Base-by-base conservation (phyloP, 37 sponge, comb jelly and placozoan genomes). In the Hexactinellida sp. region DNA sequence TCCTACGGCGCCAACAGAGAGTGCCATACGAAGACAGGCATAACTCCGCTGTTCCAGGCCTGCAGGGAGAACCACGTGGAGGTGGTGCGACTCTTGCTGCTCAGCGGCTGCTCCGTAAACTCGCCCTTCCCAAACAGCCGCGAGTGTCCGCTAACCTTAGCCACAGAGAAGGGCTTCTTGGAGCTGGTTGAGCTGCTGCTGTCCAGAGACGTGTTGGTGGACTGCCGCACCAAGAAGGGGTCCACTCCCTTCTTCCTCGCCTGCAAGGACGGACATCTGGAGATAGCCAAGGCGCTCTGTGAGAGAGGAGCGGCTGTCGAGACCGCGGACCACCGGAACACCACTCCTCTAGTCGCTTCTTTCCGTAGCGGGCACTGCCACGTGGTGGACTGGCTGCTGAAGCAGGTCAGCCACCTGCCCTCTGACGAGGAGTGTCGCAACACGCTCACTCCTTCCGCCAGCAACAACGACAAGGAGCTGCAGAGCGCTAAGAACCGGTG, bases 21-120 rank as follows among this genome's bases (percentile, higher is more conserved):
- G 87, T 98, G 93, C 39, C 85, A 94, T 39, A 98, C 99, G 10
- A 98, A 98, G 91, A 95, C 99, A 0, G 99, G 99, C 1, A 98
- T 98, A 87, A 98, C 99, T 0, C 99, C 99, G 24, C 90, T 98
- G 85, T 98, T 95, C 83, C 99, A 98, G 90, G 99, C 99, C 7
- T 98, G 99, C 83, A 85, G 99, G 32, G 99, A 98, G 89, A 98
- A 98, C 86, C 95, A 98, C 54, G 94, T 98, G 0, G 95, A 88
- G 1, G 94, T 98, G 51, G 99, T 98, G 51, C 88, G 88, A 37
- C 91, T 98, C 35, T 93, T 98, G 34, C 89, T 98, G 37, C 92
- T 93, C 86, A 89, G 93, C 89, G 99, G 99, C 76, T 95, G 95
- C 88, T 92, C 92, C 38, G 91, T 93, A 36, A 93, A 91, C 87